Base-by-base conservation (phyloP, 2,797 vertebrate species). In the Falco berigora region DNA sequence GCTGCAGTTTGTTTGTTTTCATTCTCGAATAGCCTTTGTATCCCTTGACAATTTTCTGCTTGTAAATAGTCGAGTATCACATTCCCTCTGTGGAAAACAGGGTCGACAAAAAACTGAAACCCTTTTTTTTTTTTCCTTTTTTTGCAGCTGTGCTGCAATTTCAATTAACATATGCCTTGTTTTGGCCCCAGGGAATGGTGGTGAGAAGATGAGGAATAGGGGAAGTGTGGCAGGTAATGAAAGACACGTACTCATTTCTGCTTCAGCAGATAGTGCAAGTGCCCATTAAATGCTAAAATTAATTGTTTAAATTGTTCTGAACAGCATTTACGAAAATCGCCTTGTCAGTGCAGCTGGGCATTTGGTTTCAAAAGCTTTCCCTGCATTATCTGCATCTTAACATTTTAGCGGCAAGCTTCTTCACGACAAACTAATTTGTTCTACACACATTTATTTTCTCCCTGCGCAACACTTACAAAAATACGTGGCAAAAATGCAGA, bases 231-330 rank as follows among this genome's bases (percentile, higher is more conserved):
- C 92, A 96, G 96, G 95, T 96, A 95, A 96, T 90, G 91, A 90
- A 88, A 94, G 90, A 63, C 92, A 94, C 79, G 23, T 59, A 46
- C 88, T 91, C 85, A 83, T 95, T 94, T 94, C 95, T 96, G 96
- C 92, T 92, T 73, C 87, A 75, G 94, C 92, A 94, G 96, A 96
- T 88, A 94, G 94, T 56, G 75, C 90, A 72, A 90, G 95, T 72
- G 87, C 90, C 95, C 85, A 86, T 95, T 96, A 96, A 95, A 94
- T 15, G 92, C 92, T 76, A 72, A 92, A 96, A 96, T 97, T 97
- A 96, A 97, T 97, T 94, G 96, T 96, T 88, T 63, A 78, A 88
- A 96, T 94, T 88, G 91, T 96, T 96, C 93, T 88, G 95, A 94
- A 52, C 88, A 79, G 92, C 91, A 13, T 92, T 97, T 91, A 93